Conservation (phyloP, 2,113 vertebrate species). For the Pseudorhombus dupliciocellatus region DNA sequence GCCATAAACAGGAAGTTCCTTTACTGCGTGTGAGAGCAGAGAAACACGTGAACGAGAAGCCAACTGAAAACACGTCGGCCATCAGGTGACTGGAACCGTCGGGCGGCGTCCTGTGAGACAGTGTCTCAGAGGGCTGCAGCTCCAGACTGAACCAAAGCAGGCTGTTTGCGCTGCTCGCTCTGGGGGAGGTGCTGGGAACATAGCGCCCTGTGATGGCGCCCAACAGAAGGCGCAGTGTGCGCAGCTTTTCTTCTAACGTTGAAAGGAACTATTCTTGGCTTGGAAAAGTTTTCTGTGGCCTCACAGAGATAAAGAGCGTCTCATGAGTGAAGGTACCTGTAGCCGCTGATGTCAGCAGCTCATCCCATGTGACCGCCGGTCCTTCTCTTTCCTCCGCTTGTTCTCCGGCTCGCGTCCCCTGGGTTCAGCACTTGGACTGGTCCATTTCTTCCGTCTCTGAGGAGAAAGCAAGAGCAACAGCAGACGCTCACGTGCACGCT, state of each 20-base stretch:
- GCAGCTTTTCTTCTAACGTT: background rate
- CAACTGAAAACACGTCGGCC: too few species aligned
- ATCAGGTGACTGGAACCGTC: too few species aligned
- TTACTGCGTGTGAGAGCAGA: slow-evolving; percentile 16
- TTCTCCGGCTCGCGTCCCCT: slow-evolving; percentile 15
- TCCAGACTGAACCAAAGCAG: too few species aligned
- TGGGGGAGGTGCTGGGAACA: too few species aligned
- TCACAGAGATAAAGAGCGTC: background rate
- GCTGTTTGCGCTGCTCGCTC: too few species aligned
- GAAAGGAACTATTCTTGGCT: slow-evolving; percentile 28
- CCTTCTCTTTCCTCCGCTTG: slow-evolving; percentile 2
- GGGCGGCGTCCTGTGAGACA: too few species aligned
- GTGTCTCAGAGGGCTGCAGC: too few species aligned
- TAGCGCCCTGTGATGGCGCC: too few species aligned
- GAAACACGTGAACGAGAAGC: slow-evolving; percentile 35
- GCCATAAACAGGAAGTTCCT: slow-evolving; percentile 73
- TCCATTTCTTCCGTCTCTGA: slow-evolving; percentile 13
- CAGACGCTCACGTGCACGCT: background rate
- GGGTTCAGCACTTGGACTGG: slow-evolving; percentile 4
- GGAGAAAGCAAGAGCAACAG: slow-evolving; percentile 12
- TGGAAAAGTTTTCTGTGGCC: background rate
- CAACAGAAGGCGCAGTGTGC: background rate
- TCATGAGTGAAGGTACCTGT: slow-evolving; percentile 41
- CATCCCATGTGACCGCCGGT: slow-evolving; percentile 66
- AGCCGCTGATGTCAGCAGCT: slow-evolving; percentile 47